Evolutionary conservation across 2,113 vertebrate genomes (phyloP).

Genomic region (Xenus cinereus): DNA sequence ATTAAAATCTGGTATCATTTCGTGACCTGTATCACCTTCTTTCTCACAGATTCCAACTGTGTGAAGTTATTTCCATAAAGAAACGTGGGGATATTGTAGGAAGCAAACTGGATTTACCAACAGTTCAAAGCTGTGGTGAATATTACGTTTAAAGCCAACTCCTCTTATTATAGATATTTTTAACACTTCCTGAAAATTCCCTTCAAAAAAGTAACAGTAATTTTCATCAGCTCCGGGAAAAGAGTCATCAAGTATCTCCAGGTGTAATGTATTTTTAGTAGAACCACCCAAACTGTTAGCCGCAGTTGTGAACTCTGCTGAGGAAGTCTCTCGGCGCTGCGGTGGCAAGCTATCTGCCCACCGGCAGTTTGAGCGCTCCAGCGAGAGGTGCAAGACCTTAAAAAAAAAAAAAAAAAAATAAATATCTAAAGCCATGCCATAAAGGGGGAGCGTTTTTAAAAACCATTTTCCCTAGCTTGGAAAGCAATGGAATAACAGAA

Average conservation of each 20-base stretch:
- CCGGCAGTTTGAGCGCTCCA: slow-evolving; percentile 30
- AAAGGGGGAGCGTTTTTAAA: neutral
- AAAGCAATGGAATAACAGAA: neutral
- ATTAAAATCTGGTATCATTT: slow-evolving; percentile 56
- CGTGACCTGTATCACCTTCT: slow-evolving; percentile 23
- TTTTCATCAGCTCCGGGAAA: slow-evolving; percentile 57
- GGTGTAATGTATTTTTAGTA: slow-evolving; percentile 66
- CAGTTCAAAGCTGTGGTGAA: slow-evolving; percentile 22
- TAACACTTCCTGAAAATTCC: slow-evolving; percentile 61
- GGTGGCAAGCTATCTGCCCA: slow-evolving; percentile 37
- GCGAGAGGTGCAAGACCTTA: slow-evolving; percentile 59
- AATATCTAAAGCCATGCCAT: slow-evolving; percentile 21
- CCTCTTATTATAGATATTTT: slow-evolving; percentile 41
- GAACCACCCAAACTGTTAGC: slow-evolving; percentile 49
- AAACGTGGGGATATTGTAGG: slow-evolving; percentile 22
- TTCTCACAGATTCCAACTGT: slow-evolving; percentile 52
- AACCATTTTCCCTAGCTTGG: neutral
- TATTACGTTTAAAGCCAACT: slow-evolving; percentile 16
- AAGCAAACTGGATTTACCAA: slow-evolving; percentile 49
- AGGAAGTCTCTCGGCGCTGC: slow-evolving; percentile 17
- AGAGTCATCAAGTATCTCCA: slow-evolving; percentile 61
- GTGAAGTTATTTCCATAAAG: slow-evolving; percentile 68
- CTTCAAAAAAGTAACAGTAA: slow-evolving; percentile 60
- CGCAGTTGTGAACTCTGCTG: slow-evolving; percentile 43
- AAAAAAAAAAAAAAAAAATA: neutral